Evolutionary conservation across 2,888 invertebrate species (phyloP), one percentile per base, ranked within the genome.

Genomic region (Callosobruchus maculatus): DNA sequence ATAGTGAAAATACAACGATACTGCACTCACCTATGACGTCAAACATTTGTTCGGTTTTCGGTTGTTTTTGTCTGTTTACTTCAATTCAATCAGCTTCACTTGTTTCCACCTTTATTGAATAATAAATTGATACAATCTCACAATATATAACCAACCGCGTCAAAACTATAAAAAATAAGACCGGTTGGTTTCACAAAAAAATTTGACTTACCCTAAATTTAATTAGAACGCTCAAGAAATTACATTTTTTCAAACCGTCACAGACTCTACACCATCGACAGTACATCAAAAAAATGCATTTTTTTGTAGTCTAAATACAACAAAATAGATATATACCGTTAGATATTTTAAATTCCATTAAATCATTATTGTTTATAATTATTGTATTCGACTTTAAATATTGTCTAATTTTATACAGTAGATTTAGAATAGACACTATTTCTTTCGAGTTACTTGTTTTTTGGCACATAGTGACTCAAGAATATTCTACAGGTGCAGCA

Each of bases 331-430:
- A 49, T 70, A 71, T 71, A 75, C 26, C 20, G 68, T 21, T 69
- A 69, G 31, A 68, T 49, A 74, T 73, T 70, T 73, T 70, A 20
- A 66, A 70, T 75, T 74, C 70, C 71, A 67, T 72, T 75, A 18
- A 73, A 69, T 72, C 77, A 74, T 81, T 81, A 81, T 81, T 81
- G 79, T 81, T 79, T 77, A 80, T 71, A 75, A 79, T 81, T 81
- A 81, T 81, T 81, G 81, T 80, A 79, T 81, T 79, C 80, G 79
- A 81, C 79, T 79, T 80, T 80, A 79, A 78, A 81, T 81, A 81
- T 81, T 81, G 81, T 81, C 81, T 81, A 79, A 79, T 79, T 74
- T 77, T 76, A 76, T 22, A 71, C 71, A 74, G 30, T 75, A 71
- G 72, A 74, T 73, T 74, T 71, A 74, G 70, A 73, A 73, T 73